Percentiles rank a stretch among this genome's conserved stretches.
These are phyloP conservation scores for Apocrypta bakeri DNA, from an alignment of 1,140 invertebrate species.

Conservation along the genomic window DNA sequence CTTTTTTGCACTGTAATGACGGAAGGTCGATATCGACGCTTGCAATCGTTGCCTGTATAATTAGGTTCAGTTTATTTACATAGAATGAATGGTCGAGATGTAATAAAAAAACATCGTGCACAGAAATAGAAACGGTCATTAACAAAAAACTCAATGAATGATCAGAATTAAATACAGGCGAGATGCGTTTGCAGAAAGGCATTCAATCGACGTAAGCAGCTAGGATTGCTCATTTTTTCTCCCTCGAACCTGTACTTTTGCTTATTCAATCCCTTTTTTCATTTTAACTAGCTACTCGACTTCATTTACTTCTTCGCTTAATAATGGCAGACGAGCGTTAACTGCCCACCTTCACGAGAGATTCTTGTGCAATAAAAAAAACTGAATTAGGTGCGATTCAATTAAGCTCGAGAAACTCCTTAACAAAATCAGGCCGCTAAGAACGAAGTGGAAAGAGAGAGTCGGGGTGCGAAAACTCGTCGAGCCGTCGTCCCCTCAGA, in stretches of 20 bases:
- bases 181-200: too few species aligned
- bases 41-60: neutral
- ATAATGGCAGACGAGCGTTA: constrained; percentile 44
- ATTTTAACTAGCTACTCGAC: constrained; percentile 36
- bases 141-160: too few species aligned
- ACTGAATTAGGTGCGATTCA: constrained; percentile 50
- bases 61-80: too few species aligned
- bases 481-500: neutral
- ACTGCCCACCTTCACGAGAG: constrained; percentile 1
- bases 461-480: constrained; percentile 27
- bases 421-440: constrained; percentile 47
- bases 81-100: too few species aligned
- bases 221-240: constrained; percentile 10
- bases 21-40: neutral
- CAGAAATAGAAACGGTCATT: too few species aligned
- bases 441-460: neutral
- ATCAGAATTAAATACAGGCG: too few species aligned
- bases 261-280: constrained; percentile 21
- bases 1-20: too few species aligned
- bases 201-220: too few species aligned
- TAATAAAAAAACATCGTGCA: too few species aligned
- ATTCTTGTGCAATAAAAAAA: constrained; percentile 16
- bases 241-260: neutral
- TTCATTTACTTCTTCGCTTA: constrained; percentile 40
- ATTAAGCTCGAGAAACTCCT: constrained; percentile 49